Percentiles rank a stretch among this genome's conserved stretches.
phyloP scores from a whole-genome alignment of 2,797 vertebrate species.

The Gallirallus australis region DNA sequence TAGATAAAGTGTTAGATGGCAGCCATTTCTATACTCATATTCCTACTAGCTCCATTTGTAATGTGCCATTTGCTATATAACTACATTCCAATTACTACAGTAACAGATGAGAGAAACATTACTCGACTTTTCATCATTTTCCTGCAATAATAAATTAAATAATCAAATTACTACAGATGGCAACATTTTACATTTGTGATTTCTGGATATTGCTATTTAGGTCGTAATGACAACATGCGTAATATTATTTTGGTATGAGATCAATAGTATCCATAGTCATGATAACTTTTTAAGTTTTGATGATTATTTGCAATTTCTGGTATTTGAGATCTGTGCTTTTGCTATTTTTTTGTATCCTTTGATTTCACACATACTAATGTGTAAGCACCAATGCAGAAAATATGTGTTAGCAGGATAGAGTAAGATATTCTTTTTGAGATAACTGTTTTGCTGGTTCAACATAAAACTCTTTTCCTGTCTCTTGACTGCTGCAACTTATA shows the following conservation, averaged over 20 bases:
- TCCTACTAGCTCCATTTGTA: background rate
- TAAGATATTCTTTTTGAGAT: background rate
- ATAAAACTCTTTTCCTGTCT: slow-evolving; percentile 30
- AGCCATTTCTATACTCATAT: background rate
- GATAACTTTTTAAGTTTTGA: background rate
- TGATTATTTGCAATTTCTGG: background rate
- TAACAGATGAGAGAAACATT: background rate
- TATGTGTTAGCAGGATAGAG: background rate
- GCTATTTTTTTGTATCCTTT: background rate
- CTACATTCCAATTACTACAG: background rate
- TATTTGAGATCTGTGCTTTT: background rate
- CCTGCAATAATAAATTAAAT: background rate
- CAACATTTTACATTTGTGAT: background rate
- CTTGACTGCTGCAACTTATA: background rate
- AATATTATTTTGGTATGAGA: background rate
- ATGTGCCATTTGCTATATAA: background rate
- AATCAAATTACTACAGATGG: background rate
- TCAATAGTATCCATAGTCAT: background rate
- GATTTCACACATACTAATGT: background rate
- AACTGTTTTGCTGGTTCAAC: background rate
- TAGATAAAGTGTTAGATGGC: background rate
- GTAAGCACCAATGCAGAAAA: background rate
- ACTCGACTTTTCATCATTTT: background rate
- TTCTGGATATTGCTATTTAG: background rate
- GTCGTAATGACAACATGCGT: background rate